Evolutionary conservation across 2,888 invertebrate genomes (phyloP), one percentile per base, ranked within the genome.

Genomic region (Acanthosoma haemorrhoidale): DNA sequence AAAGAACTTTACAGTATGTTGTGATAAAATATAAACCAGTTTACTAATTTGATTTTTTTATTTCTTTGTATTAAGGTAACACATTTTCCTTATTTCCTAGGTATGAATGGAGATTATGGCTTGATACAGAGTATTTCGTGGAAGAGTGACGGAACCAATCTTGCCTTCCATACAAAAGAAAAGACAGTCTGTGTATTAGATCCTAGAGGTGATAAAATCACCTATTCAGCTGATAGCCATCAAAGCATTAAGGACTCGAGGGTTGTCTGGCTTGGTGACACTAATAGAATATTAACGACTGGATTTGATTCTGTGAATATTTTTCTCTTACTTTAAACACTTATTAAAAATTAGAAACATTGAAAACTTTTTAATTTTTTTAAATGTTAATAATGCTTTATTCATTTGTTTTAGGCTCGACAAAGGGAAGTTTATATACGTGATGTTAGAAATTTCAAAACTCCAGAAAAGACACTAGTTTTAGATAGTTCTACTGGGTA

Each of bases 161-260:
- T 96, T 67, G 92, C 91, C 5, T 93, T 94, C 0, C 91, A 94
- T 0, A 92, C 93, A 80, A 96, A 95, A 80, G 97, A 97, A 80
- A 92, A 93, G 79, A 88, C 88, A 80, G 85, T 96, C 1, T 86
- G 95, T 68, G 86, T 96, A 38, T 83, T 93, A 75, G 94, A 96
- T 81, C 94, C 95, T 0, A 83, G 93, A 34, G 86, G 88, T 0
- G 76, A 78, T 38, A 74, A 76, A 29, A 77, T 78, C 15, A 76
- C 77, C 9, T 76, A 79, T 66, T 76, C 75, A 11, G 78, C 80
- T 36, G 86, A 87, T 76, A 92, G 93, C 77, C 94, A 95, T 81
- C 91, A 91, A 79, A 93, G 90, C 78, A 91, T 94, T 74, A 94
- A 94, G 80, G 96, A 96, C 77, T 94, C 94, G 2, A 83, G 96